Base-by-base conservation (phyloP, 2,113 vertebrate genomes). In the Dromaius novaehollandiae region DNA sequence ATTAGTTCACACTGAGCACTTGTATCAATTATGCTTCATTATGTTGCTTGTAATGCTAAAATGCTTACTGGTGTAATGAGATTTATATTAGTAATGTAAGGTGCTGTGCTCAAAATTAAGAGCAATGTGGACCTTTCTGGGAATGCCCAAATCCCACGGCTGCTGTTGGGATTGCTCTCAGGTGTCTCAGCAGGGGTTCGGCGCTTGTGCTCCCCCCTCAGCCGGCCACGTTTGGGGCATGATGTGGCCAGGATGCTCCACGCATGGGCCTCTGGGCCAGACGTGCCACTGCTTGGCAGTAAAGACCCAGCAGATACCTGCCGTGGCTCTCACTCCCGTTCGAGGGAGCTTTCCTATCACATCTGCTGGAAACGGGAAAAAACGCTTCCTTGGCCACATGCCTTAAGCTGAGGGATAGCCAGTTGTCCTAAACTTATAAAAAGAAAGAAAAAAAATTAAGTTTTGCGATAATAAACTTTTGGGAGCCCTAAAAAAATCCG, bases 1-100 rank as follows among this genome's bases (percentile, higher is more conserved):
- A 1, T 88, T 90, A 86, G 60, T 55, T 94, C 46, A 82, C 60
- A 56, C 51, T 69, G 46, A 90, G 86, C 51, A 25, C 48, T 55
- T 71, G 56, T 83, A 78, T 55, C 68, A 78, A 90, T 90, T 88
- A 88, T 2, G 12, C 32, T 84, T 93, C 69, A 69, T 82, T 90
- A 76, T 68, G 42, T 71, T 95, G 68, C 80, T 84, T 92, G 82
- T 60, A 82, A 82, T 48, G 86, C n/a, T 96, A 79, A 94, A 88
- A 48, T 28, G 66, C 66, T 89, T 65, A 86, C 40, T 60, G 40
- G 38, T 28, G 24, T 80, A 94, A 89, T 65, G 58, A 84, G 92
- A 94, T 70, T 80, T 93, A 73, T 60, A 86, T 3, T 0, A 86
- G 61, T 25, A 42, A 24, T 51, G 6, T 22, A 85, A 87, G 68